Evolutionary conservation across 2,888 invertebrate species (phyloP), one percentile per base, ranked within the genome.

Genomic region (Erpobdella octoculata): DNA sequence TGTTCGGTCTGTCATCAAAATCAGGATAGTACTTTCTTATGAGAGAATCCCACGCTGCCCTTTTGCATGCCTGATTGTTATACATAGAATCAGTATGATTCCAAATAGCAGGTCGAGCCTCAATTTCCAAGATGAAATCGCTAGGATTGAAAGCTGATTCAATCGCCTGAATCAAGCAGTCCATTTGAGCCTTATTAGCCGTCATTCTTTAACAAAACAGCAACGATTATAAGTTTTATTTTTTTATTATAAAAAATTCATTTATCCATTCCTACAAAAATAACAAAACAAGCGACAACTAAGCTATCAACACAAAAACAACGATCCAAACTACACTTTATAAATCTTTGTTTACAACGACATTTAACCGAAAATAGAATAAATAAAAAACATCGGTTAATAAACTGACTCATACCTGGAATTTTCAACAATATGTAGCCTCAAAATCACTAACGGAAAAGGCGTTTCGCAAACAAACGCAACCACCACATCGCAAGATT

Each of bases 61-160:
- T 67, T 41, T 41, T 67, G 46, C 67, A 28, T n/a, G 67, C 67
- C n/a, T 67, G 67, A 31, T 41, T 67, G 67, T 28, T 67, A 37
- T 67, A 67, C 67, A 41, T 41, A 15, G 46, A 21, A 25, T 67
- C 67, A 2, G 67, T 31, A n/a, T 67, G 67, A 41, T 67, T 46
- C 67, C 67, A 67, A 31, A 67, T 67, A 15, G 67, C 67, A 28
- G 67, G 67, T 2, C 67, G 4, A 6, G 67, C 67, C 15, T 67
- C 46, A 37, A 67, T 41, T 31, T 67, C 67, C 15, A 31, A 41
- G 15, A 67, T 67, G 46, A 67, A 67, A 33, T 67, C 67, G 28
- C 46, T 67, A n/a, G 67, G 67, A 21, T 28, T 46, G 33, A 67
- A 67, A 28, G 37, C 28, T 4, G 28, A 37, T 33, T 67, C 67